Base-by-base conservation (phyloP, 2,888 invertebrate genomes). In the Axea sp. region DNA sequence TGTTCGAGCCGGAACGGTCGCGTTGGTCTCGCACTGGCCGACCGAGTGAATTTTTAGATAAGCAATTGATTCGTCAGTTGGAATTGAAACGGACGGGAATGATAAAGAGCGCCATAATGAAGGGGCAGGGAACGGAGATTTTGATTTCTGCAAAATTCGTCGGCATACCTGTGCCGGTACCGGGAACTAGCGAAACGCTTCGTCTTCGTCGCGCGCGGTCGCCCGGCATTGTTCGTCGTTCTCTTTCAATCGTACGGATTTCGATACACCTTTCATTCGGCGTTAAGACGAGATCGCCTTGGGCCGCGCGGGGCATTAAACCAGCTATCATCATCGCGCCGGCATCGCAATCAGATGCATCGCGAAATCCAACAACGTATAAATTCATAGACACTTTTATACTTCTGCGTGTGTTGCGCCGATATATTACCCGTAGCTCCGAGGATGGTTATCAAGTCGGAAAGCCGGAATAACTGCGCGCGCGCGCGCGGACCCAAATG, bases 101-200 rank as follows among this genome's bases (percentile, higher is more conserved):
- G 33, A 59, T 15, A 33, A 59, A 33, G 31, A 49, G n/a, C 14
- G 24, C 33, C 35, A 45, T 51, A 31, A 57, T 30, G 8, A 41
- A 24, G 35, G 22, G 31, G 57, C 6, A 26, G 79, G 80, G 81
- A 77, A 79, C 80, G 81, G 76, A 78, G 78, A 76, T 80, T 80
- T 79, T 77, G 80, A 81, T 80, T 68, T 64, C 53, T 53, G 60
- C 64, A 59, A 33, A 64, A 73, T 73, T 28, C 33, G 47, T 37
- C 31, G 45, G 51, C 49, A 35, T 59, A 49, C 57, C 49, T 57
- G 30, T 14, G 33, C 19, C 31, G 24, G 8, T 53, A 35, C 53
- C 26, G 17, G 17, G 53, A 31, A 53, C 17, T 15, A 19, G 2
- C 8, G 17, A 9, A 24, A 28, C 22, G 1, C 26, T 17, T n/a